Evolutionary conservation across 2,113 vertebrate species (phyloP), one percentile per base, ranked within the genome.

Genomic region (Periophthalmus modestus): DNA sequence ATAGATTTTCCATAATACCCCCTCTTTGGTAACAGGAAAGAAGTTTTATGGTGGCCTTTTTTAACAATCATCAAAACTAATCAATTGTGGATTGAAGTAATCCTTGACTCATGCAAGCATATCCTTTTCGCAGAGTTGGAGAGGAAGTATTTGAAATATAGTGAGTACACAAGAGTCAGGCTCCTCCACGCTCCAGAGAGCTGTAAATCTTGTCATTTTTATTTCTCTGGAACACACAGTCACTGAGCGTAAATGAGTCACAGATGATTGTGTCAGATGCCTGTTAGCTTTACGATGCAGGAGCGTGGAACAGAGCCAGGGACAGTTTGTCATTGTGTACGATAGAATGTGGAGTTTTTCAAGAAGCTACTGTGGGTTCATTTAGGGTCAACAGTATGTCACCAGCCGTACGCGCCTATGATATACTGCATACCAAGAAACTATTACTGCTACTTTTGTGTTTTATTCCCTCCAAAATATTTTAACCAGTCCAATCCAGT

Each of bases 121-220:
- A 59, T 58, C 12, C 12, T 28, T 58, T 23, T 24, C 13, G 11
- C 57, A 59, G 3, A 75, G 52, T 28, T 77, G 74, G 11, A 69
- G 47, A 77, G 84, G 84, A 88, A 90, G 84, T 12, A 84, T 77
- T 79, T 80, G 77, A 74, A 81, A 77, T 78, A 83, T 69, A 81
- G 57, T 82, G 72, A 77, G 84, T 80, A 81, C 72, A 78, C 79
- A 85, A 75, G 47, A 82, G 63, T 75, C 77, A 62, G 21, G 58
- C 74, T 55, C 46, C 34, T 85, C 66, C 68, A 79, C 73, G 66
- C 68, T 83, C 74, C 78, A 33, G 85, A 81, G 78, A 69, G 81
- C 78, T 77, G 72, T 90, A 85, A 87, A 87, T 88, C 84, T 77
- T 73, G 78, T 72, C 73, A 67, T 82, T 76, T 84, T 70, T 75